Base-by-base conservation (phyloP, 2,113 vertebrate genomes). In the Epinephelus moara region DNA sequence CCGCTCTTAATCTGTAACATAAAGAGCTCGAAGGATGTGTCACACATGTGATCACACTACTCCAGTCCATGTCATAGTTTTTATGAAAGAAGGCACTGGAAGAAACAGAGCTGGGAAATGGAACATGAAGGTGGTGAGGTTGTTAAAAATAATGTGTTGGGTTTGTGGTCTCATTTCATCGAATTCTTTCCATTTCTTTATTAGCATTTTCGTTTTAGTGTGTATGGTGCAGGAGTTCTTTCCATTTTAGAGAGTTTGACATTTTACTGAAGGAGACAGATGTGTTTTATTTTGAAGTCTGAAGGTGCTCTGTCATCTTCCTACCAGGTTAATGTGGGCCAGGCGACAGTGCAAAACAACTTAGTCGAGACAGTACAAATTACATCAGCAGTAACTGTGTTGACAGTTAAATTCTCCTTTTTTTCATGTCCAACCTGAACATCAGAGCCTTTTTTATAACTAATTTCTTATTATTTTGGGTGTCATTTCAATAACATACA, bases 111-210 rank as follows among this genome's bases (percentile, higher is more conserved):
- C 68, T 56, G 72, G 53, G 73, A 80, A 78, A 52, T 81, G 88
- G 85, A 86, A 84, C 82, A 77, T 77, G 68, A 80, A 86, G 80
- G 88, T 79, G 69, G 75, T 70, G 81, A 88, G 81, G 73, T 15
- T 80, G 83, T 87, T 81, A 82, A 82, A 90, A 85, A 67, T 88
- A 79, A 89, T 75, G 81, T 15, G 66, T 64, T 59, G 53, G 62
- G 23, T 50, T 83, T 78, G 74, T 40, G 81, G 89, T 89, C 62
- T 30, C 49, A 45, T 75, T 84, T 80, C 75, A 81, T 17, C 17
- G 66, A 83, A 87, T 86, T 91, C 75, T 89, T 92, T 92, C 91
- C 89, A 82, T 88, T 75, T 80, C 64, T 85, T 85, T 89, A 89
- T 85, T 52, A 81, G 69, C 42, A 11, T 79, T 88, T 78, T 83